Conservation (phyloP, 2,888 invertebrate species). For the Torymus texanus region DNA sequence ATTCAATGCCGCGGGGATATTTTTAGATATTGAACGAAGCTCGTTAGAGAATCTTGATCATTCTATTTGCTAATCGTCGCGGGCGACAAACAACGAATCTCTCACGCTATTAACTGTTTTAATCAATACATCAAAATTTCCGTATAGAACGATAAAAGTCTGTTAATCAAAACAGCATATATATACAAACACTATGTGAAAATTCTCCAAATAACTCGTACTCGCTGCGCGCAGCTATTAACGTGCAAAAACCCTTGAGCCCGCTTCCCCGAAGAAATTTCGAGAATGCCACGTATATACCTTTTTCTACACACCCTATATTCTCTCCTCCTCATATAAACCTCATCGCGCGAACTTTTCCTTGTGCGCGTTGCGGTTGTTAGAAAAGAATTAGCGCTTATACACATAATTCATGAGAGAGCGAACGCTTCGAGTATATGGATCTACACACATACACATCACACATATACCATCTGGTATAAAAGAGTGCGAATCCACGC, state of each 20-base stretch:
- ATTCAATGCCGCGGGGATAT: too few species aligned
- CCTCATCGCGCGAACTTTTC: not conserved
- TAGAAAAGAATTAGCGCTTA: slow-evolving; percentile 42
- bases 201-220: slow-evolving; percentile 16
- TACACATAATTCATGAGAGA: slow-evolving; percentile 35
- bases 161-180: not conserved
- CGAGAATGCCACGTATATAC: slow-evolving; percentile 25
- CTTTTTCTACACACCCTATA: slow-evolving; percentile 8
- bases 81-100: too few species aligned
- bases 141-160: too few species aligned
- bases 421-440: not conserved
- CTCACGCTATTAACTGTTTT: too few species aligned
- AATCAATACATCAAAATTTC: too few species aligned
- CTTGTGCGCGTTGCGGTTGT: slow-evolving; percentile 15
- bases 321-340: slow-evolving; percentile 10
- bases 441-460: not conserved
- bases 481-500: slow-evolving; percentile 24
- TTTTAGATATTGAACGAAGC: too few species aligned
- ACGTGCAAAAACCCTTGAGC: not conserved
- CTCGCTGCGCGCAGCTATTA: too few species aligned
- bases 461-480: slow-evolving; percentile 34
- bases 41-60: too few species aligned
- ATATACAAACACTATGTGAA: not conserved
- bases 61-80: too few species aligned
- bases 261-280: slow-evolving; percentile 15